These are phyloP conservation scores for Yponomeuta malinellus DNA, from an alignment of 2,888 invertebrate species.

Conservation along the genomic window DNA sequence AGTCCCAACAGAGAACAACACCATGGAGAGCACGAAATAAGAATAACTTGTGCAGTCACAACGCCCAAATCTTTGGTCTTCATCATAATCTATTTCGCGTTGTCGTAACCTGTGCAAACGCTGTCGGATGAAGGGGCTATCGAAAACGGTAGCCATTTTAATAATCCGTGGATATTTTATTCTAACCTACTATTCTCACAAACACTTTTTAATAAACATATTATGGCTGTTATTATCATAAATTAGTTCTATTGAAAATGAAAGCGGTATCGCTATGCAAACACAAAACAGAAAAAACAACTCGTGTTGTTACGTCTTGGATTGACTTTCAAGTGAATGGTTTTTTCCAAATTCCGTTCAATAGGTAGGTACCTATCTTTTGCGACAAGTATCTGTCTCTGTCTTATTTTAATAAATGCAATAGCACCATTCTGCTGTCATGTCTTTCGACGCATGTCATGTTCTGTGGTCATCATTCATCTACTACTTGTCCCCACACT, in stretches of 20 bases:
- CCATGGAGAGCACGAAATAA: conserved; percentile 78
- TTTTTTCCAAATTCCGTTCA: neutral
- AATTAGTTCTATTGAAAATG: neutral
- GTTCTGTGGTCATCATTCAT: no score
- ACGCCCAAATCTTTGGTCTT: conserved; percentile 77
- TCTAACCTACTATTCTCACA: conserved; percentile 20
- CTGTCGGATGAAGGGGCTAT: conserved; percentile 77
- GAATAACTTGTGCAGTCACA: conserved; percentile 81
- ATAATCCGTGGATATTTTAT: neutral
- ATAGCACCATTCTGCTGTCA: neutral
- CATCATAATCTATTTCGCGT: conserved; percentile 76
- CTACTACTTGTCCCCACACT: no score
- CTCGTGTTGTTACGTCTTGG: conserved; percentile 6
- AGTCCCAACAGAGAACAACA: conserved; percentile 78
- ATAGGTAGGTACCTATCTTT: neutral
- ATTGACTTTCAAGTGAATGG: conserved; percentile 1
- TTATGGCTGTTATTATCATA: conserved; percentile 23
- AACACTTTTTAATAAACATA: conserved; percentile 28
- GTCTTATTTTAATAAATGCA: neutral
- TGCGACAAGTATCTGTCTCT: neutral
- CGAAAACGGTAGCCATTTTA: conserved; percentile 79
- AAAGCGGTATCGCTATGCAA: neutral
- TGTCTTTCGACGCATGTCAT: neutral
- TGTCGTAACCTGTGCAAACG: conserved; percentile 76
- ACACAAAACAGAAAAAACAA: conserved; percentile 8